Evolutionary conservation across 2,888 invertebrate genomes (phyloP).

Genomic region (Chrysotoxum bicinctum): DNA sequence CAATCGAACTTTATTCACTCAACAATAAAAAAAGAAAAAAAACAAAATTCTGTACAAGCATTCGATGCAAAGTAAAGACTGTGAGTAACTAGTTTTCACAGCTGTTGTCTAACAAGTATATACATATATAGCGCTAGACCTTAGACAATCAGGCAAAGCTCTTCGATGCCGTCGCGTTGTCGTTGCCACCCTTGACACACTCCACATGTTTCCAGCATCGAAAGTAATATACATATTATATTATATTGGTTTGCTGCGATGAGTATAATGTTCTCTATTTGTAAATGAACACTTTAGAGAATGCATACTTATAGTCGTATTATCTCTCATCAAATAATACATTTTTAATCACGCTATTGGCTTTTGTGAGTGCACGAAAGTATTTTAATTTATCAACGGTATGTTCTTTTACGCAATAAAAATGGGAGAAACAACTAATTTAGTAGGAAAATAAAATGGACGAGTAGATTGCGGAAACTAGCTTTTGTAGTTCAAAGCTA

Average conservation of each 20-base stretch:
- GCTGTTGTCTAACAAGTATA: constrained; percentile 26
- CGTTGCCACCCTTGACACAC: constrained; percentile 61
- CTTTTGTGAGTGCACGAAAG: not conserved
- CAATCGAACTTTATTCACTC: not conserved
- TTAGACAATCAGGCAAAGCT: constrained; percentile 1
- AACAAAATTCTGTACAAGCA: not conserved
- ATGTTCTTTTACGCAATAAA: not conserved
- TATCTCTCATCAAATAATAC: constrained; percentile 29
- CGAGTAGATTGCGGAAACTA: too few species aligned
- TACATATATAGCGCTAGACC: constrained; percentile 6
- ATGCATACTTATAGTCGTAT: not conserved
- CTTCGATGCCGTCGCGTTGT: constrained; percentile 3
- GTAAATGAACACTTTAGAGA: not conserved
- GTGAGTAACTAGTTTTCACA: constrained; percentile 10
- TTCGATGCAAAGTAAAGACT: constrained; percentile 9
- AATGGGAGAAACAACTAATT: not conserved
- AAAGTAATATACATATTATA: constrained; percentile 17
- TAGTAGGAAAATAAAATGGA: too few species aligned
- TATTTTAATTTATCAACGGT: not conserved
- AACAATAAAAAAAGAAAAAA: not conserved
- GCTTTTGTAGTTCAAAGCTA: too few species aligned
- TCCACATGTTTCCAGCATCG: constrained; percentile 24
- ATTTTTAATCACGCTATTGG: constrained; percentile 55
- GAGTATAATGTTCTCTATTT: not conserved
- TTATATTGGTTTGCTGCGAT: not conserved